These are phyloP conservation scores for Eupithecia pulchellata DNA, from an alignment of 2,888 invertebrate genomes.

Conservation along the genomic window DNA sequence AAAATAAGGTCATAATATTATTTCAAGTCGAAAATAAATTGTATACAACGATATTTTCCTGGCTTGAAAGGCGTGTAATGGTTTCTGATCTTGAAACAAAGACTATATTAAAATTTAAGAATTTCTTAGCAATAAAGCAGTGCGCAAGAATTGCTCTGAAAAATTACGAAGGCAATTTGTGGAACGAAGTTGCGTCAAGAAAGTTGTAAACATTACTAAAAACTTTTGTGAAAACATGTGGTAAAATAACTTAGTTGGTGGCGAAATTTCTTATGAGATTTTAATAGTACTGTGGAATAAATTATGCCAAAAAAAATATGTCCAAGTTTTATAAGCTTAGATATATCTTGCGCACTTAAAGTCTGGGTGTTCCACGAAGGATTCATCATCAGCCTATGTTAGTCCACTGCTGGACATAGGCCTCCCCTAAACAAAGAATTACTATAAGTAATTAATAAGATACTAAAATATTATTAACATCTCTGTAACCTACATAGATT, in stretches of 20 bases:
- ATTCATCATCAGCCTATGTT: too few relatives aligned
- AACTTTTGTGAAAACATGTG: conserved; percentile 2
- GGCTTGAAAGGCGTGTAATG: background rate
- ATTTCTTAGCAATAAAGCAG: background rate
- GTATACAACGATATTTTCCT: background rate
- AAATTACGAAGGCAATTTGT: conserved; percentile 3
- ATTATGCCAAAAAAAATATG: background rate
- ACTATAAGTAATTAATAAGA: too few relatives aligned
- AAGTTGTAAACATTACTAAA: conserved; percentile 3
- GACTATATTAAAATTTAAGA: background rate
- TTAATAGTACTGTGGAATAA: background rate
- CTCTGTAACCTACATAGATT: too few relatives aligned
- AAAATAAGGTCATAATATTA: background rate
- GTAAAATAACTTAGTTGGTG: background rate
- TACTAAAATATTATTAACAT: too few relatives aligned
- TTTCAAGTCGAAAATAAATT: background rate
- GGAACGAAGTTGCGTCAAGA: background rate
- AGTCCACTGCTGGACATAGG: too few relatives aligned
- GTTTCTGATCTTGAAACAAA: background rate
- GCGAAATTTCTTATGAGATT: background rate
- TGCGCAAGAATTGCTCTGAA: background rate
- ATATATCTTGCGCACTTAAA: too few relatives aligned
- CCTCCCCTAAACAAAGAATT: too few relatives aligned
- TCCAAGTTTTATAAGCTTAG: too few relatives aligned
- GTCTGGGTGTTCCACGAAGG: too few relatives aligned